phyloP scores from a whole-genome alignment of 2,113 vertebrate genomes.

The Globicephala melas region DNA sequence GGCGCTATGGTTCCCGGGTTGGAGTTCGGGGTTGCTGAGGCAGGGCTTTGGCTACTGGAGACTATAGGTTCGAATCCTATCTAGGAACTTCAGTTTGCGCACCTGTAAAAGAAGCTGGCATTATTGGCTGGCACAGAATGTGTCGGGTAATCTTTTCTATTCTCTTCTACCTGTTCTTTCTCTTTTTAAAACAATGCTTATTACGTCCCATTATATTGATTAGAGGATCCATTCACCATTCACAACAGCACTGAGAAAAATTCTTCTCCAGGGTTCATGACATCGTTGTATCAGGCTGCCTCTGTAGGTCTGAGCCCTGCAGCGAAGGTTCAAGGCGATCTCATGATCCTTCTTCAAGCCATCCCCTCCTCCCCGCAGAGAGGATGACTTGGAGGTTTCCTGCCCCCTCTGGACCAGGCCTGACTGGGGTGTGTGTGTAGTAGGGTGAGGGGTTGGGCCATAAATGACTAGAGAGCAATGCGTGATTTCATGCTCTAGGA shows the following conservation, averaged over 20 bases:
- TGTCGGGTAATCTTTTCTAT: slow-evolving; percentile 43
- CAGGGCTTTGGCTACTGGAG: slow-evolving; percentile 29
- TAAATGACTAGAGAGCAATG: not conserved
- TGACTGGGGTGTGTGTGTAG: not conserved
- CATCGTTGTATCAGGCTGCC: not conserved
- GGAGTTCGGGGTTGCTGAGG: not conserved
- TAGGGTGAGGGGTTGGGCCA: not conserved
- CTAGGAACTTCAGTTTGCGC: slow-evolving; percentile 35
- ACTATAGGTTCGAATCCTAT: slow-evolving; percentile 35
- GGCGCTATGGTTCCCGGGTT: not conserved
- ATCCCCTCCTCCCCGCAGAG: not conserved
- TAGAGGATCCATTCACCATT: slow-evolving; percentile 12
- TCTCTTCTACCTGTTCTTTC: not conserved
- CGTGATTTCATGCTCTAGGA: slow-evolving; percentile 10
- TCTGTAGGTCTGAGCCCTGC: not conserved
- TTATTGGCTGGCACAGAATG: slow-evolving; percentile 48
- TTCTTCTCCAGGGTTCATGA: not conserved
- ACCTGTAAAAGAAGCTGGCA: slow-evolving; percentile 50
- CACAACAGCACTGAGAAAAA: slow-evolving; percentile 44
- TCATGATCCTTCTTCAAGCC: not conserved
- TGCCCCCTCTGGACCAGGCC: not conserved
- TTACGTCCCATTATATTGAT: slow-evolving; percentile 14
- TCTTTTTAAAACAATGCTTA: slow-evolving; percentile 25
- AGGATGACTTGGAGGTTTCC: not conserved
- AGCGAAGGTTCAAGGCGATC: slow-evolving; percentile 22